Base-by-base conservation (phyloP, 2,113 vertebrate genomes). In the Marmota flaviventris region DNA sequence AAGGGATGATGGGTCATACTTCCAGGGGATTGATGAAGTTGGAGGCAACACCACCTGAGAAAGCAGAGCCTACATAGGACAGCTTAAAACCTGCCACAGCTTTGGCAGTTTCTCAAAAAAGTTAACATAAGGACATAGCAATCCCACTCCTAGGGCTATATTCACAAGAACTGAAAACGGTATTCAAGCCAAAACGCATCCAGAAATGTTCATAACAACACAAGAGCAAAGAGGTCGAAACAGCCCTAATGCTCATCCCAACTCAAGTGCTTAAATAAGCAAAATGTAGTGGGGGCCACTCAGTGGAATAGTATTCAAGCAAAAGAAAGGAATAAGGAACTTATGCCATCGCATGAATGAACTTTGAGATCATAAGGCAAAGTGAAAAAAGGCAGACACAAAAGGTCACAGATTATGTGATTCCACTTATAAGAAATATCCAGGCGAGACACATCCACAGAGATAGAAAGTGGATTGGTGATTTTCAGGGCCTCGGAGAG, bases 81-180 rank as follows among this genome's bases (percentile, higher is more conserved):
- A 83, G 34, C 84, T 88, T 75, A 94, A 96, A 98, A 97, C 58
- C 73, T 56, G 93, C 92, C 27, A 48, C 56, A 87, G 91, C n/a
- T 37, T 56, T 83, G 56, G 20, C 4, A 22, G 18, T 32, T 82
- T 73, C 77, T 85, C 63, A 53, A 73, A 42, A 37, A 70, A 56
- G 32, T n/a, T 81, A 48, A 79, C 0, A 72, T 32, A 77, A 63
- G n/a, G 42, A 48, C 24, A 32, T 9, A 67, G 18, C n/a, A 48
- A 65, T 65, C 9, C 25, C 16, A 83, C 11, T 58, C 14, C 34
- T 9, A 84, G 42, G 53, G 42, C 22, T 65, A 77, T 8, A 93
- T 14, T 65, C n/a, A 56, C 32, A 72, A 84, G 58, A 96, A 24
- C 2, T 84, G 8, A 81, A 96, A 81, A 6, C 1, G 34, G 25